These are phyloP conservation scores for Armadillidium nasatum DNA, from an alignment of 1,140 invertebrate genomes.

Conservation along the genomic window DNA sequence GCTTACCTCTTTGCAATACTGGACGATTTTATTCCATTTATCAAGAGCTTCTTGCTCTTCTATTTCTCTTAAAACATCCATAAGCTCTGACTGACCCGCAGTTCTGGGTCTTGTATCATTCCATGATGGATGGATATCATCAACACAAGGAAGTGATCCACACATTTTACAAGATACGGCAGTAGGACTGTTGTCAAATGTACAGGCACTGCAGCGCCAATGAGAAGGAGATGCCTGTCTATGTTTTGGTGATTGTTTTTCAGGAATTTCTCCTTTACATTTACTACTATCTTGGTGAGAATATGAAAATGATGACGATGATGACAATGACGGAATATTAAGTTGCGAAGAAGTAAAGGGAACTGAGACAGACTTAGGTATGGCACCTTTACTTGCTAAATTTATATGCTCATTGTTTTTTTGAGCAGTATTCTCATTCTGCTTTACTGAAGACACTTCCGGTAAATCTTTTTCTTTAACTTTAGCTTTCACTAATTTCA, in stretches of 20 bases:
- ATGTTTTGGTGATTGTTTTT: background rate
- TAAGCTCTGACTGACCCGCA: constrained; percentile 60
- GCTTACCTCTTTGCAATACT: constrained; percentile 71
- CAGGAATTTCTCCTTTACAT: background rate
- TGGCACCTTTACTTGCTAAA: constrained; percentile 31
- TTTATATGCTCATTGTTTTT: constrained; percentile 14
- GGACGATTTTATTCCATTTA: constrained; percentile 77
- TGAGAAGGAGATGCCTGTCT: constrained; percentile 15
- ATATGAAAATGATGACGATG: constrained; percentile 26
- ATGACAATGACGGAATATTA: constrained; percentile 15
- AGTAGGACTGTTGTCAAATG: constrained; percentile 46
- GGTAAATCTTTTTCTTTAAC: background rate
- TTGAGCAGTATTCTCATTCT: constrained; percentile 3
- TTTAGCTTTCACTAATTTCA: background rate
- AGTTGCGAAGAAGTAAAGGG: background rate
- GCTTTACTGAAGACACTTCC: background rate
- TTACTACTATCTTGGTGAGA: constrained; percentile 16
- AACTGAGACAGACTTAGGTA: constrained; percentile 34
- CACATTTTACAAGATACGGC: constrained; percentile 49
- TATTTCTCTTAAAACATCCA: constrained; percentile 72
- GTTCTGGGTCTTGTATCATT: constrained; percentile 57
- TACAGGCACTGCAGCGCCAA: constrained; percentile 50
- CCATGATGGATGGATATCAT: constrained; percentile 43
- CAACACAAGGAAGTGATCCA: constrained; percentile 47
- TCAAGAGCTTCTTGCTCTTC: constrained; percentile 76